Evolutionary conservation across 2,888 invertebrate species (phyloP).

Genomic region (Alcis repandata): DNA sequence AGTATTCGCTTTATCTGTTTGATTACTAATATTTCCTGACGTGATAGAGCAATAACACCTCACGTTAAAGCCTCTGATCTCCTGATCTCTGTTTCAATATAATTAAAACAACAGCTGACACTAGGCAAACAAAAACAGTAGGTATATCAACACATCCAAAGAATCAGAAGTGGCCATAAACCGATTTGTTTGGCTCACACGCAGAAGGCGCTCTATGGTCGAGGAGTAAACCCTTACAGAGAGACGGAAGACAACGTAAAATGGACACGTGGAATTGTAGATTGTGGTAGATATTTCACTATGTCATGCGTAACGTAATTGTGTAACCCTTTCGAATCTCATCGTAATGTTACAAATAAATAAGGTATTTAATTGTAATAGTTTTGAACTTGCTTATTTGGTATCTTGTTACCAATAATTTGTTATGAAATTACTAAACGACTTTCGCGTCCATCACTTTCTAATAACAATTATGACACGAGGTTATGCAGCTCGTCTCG

Average conservation of each 20-base stretch:
- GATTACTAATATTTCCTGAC: background rate
- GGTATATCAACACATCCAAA: conserved; percentile 42
- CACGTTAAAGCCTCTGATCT: background rate
- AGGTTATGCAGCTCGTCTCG: no score
- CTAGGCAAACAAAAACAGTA: conserved; percentile 34
- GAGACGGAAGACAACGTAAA: background rate
- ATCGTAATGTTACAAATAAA: no score
- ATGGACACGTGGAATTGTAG: no score
- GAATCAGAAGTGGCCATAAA: conserved; percentile 56
- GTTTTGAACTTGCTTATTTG: no score
- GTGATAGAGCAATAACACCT: background rate
- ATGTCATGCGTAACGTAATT: no score
- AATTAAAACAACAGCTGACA: conserved; percentile 17
- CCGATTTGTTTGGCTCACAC: conserved; percentile 63
- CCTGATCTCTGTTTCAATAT: conserved; percentile 17
- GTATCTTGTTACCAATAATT: no score
- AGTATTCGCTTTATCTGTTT: conserved; percentile 31
- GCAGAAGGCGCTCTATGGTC: conserved; percentile 56
- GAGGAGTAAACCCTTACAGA: background rate
- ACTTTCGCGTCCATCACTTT: no score
- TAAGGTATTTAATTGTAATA: no score
- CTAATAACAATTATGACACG: no score
- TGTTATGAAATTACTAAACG: no score
- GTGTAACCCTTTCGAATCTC: no score
- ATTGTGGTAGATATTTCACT: background rate